Base-by-base conservation (phyloP, 2,113 vertebrate genomes). In the Speoplatyrhinus poulsoni region DNA sequence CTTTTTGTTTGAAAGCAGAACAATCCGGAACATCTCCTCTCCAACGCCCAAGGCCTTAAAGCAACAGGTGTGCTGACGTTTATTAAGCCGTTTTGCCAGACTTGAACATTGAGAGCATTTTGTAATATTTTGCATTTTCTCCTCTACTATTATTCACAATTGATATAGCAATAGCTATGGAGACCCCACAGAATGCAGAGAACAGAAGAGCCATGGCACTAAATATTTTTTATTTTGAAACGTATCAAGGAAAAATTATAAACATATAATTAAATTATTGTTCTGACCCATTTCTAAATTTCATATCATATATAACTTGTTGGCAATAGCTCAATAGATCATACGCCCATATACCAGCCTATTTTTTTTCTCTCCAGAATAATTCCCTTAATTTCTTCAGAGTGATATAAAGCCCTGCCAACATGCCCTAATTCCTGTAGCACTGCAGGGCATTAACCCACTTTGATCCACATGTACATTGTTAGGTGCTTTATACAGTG, bases 381-480 rank as follows among this genome's bases (percentile, higher is more conserved):
- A 47, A 53, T 57, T 12, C 59, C n/a, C 9, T 52, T 52, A 0
- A 36, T 13, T 33, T 26, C 58, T 15, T 15, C 33, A 46, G 19
- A 46, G 15, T 41, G 36, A 41, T 41, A 41, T 4, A 41, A 41
- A 41, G 36, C 36, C 47, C 54, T 58, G 17, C 41, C 63, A 60
- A 55, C 0, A 57, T 41, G 57, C 15, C 74, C 63, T 60, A 72
- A 60, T 71, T 65, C 36, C 10, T 17, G 16, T 3, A 56, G 56
- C 60, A 59, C 60, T 58, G 53, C 1, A 59, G 62, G 48, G 62
- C 62, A 68, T 72, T 70, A 76, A 46, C 74, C 70, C 1, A 66
- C 67, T 83, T 70, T 26, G 19, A 33, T 56, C 1, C 32, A 68
- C 62, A 67, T 46, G 52, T 46, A 12, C 15, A 41, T 60, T 57